Percentiles rank a stretch among this genome's conserved stretches.
Conservation (phyloP, 2,113 vertebrate genomes). For the Clarias macrocephalus region DNA sequence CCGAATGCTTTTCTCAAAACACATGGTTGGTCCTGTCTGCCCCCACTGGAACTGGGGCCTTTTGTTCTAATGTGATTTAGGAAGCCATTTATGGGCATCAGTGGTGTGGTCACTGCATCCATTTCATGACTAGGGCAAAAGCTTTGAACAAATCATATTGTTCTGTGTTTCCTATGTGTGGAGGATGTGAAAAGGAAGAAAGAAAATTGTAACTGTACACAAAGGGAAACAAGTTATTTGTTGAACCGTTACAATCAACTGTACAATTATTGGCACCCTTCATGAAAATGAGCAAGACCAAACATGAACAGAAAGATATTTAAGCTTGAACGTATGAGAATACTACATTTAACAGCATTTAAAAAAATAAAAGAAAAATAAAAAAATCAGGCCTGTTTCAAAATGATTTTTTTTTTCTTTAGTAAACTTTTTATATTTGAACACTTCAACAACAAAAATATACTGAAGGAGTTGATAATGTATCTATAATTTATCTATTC, state of each 20-base stretch:
- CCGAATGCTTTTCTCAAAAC: constrained; percentile 35
- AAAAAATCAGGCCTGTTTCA: not conserved
- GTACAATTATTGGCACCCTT: not conserved
- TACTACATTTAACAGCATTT: not conserved
- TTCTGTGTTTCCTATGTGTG: not conserved
- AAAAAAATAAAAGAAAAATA: too few relatives aligned
- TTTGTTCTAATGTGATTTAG: constrained; percentile 32
- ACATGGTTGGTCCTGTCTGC: not conserved
- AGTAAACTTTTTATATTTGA: too few relatives aligned
- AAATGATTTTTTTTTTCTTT: not conserved
- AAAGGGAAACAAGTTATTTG: not conserved
- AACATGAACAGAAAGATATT: not conserved
- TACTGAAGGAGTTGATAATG: not conserved
- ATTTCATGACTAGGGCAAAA: not conserved
- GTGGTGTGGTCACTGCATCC: not conserved
- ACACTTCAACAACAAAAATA: not conserved
- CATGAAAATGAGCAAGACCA: not conserved
- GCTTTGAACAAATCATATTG: not conserved
- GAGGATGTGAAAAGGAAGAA: not conserved
- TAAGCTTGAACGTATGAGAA: not conserved
- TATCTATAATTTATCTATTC: not conserved
- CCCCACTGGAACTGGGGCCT: constrained; percentile 11
- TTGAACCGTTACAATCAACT: not conserved
- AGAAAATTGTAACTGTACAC: too few relatives aligned
- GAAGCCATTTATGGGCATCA: constrained; percentile 9